Evolutionary conservation across 2,113 vertebrate genomes (phyloP).

Genomic region (Boleophthalmus pectinirostris): DNA sequence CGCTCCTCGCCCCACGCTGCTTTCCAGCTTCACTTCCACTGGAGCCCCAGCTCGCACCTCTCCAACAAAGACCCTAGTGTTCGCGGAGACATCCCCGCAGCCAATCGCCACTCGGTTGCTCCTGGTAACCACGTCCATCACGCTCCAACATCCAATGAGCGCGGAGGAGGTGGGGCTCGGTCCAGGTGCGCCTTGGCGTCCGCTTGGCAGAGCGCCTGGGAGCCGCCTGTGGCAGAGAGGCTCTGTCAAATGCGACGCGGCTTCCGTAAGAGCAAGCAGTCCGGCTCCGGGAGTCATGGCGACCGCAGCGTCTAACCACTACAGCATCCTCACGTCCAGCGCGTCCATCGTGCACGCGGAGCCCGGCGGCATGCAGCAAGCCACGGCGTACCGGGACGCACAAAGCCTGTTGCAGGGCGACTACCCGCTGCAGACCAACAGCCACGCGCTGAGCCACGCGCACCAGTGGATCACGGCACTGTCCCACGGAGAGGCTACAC

Average conservation of each 20-base stretch:
- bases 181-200: slow-evolving; percentile 85
- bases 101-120: slow-evolving; percentile 82
- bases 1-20: slow-evolving; percentile 60
- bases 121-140: slow-evolving; percentile 88
- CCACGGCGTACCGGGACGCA: slow-evolving; percentile 91
- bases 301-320: slow-evolving; percentile 97
- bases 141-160: slow-evolving; percentile 79
- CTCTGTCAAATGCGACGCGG: slow-evolving; percentile 94
- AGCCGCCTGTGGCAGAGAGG: slow-evolving; percentile 87
- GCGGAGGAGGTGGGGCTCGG: slow-evolving; percentile 74
- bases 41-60: slow-evolving; percentile 69
- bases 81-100: slow-evolving; percentile 59
- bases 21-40: slow-evolving; percentile 67
- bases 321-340: slow-evolving; percentile 94
- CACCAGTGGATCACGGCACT: slow-evolving; percentile 96
- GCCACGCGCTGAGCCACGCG: slow-evolving; percentile 94
- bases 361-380: slow-evolving; percentile 89
- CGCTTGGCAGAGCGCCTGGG: slow-evolving; percentile 82
- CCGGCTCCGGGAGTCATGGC: slow-evolving; percentile 95
- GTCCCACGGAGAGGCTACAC: slow-evolving; percentile 88
- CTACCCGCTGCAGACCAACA: slow-evolving; percentile 89
- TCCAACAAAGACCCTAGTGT: slow-evolving; percentile 69
- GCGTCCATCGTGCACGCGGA: slow-evolving; percentile 93
- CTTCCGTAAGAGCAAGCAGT: slow-evolving; percentile 89
- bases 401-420: slow-evolving; percentile 89